Conservation (phyloP, 1,140 invertebrate species). For the Bombus polaris region DNA sequence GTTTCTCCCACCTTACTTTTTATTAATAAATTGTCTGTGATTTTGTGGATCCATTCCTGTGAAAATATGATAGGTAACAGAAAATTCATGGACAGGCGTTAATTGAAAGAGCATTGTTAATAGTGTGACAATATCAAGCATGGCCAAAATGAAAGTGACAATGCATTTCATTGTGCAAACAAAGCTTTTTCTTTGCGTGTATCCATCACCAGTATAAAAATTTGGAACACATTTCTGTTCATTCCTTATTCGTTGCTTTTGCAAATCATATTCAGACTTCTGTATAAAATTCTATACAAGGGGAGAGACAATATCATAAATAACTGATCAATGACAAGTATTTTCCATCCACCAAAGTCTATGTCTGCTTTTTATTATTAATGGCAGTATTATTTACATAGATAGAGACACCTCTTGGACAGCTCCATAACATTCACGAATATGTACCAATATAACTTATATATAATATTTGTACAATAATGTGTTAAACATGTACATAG, state of each 20-base stretch:
- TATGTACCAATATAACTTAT: constrained; percentile 24
- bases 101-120: constrained; percentile 70
- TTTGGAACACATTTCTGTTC: constrained; percentile 43
- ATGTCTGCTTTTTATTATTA: constrained; percentile 51
- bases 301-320: constrained; percentile 70
- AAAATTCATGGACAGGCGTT: constrained; percentile 63
- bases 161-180: constrained; percentile 70
- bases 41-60: constrained; percentile 80
- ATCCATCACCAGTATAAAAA: constrained; percentile 75
- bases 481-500: constrained; percentile 26
- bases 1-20: constrained; percentile 70
- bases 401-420: constrained; percentile 75
- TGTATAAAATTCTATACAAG: constrained; percentile 62
- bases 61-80: constrained; percentile 77
- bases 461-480: constrained; percentile 6
- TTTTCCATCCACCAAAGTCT: constrained; percentile 57
- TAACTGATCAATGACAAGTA: constrained; percentile 38
- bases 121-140: constrained; percentile 71
- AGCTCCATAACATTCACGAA: constrained; percentile 35
- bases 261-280: constrained; percentile 42
- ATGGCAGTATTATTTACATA: constrained; percentile 62
- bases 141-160: constrained; percentile 68
- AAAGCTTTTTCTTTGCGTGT: constrained; percentile 61
- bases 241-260: constrained; percentile 41
- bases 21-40: constrained; percentile 79